Conservation (phyloP, 1,140 invertebrate species). For the Ditylenchus dipsaci region DNA sequence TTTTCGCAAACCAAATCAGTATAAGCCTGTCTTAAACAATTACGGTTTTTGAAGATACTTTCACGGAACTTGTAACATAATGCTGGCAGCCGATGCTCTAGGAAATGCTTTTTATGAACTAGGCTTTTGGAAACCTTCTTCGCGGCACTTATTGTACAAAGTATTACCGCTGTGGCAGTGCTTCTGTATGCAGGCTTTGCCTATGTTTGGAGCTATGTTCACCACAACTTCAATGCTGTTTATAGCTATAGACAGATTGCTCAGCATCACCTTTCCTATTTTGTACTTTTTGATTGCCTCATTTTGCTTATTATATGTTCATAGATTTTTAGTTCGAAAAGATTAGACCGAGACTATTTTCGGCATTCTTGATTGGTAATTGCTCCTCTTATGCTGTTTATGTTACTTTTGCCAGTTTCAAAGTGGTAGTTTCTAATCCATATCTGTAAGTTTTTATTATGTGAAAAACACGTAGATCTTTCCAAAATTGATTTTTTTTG, state of each 20-base stretch:
- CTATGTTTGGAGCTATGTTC: constrained; percentile 5
- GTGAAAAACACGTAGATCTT: too few relatives aligned
- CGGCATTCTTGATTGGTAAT: neutral
- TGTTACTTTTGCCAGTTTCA: neutral
- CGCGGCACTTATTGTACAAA: neutral
- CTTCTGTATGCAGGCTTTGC: neutral
- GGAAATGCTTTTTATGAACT: neutral
- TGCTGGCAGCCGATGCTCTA: neutral
- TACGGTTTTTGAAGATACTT: neutral
- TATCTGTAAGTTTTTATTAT: neutral
- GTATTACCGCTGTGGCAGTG: neutral
- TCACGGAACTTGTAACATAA: neutral
- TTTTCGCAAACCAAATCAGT: too few relatives aligned
- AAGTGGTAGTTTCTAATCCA: neutral
- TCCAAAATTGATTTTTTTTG: too few relatives aligned
- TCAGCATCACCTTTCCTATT: neutral
- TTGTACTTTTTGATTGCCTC: too few relatives aligned
- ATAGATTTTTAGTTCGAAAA: neutral
- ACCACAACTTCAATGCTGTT: neutral
- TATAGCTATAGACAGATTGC: neutral
- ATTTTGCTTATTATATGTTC: neutral
- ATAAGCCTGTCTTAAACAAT: too few relatives aligned
- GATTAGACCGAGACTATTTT: neutral
- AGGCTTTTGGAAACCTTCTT: neutral
- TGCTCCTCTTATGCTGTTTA: neutral